Evolutionary conservation across 2,113 vertebrate genomes (phyloP), one percentile per base, ranked within the genome.

Genomic region (Macquaria australasica): DNA sequence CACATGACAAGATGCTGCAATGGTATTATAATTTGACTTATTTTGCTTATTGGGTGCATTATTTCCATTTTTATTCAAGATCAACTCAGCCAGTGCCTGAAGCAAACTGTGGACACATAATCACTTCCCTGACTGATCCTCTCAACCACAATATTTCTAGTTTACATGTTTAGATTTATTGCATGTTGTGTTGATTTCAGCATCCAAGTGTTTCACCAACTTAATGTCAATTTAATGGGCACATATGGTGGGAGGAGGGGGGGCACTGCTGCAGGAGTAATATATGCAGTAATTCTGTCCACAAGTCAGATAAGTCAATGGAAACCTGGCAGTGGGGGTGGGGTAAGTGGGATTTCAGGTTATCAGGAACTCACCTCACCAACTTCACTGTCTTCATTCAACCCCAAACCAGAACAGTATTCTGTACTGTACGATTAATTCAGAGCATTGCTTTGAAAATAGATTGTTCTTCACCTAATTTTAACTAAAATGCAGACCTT

Each of bases 191-290:
- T 72, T 79, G 70, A 85, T 86, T 89, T 88, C 70, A 72, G 66
- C 39, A 71, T 59, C 64, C 55, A 25, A 37, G 73, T 70, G 83
- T 84, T 90, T 89, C 37, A 75, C 76, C 73, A 79, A 84, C 71
- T 74, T 93, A 90, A 93, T 87, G 89, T 69, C 64, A 81, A 80
- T 86, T 86, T 88, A 90, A 88, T 72, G 53, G 71, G 48, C 55
- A 55, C 64, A 16, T 79, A 72, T 70, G 64, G 73, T 20, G 31
- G 56, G 88, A 79, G 85, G 45, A 4, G n/a, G n/a, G n/a, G n/a
- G n/a, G 14, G 73, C 62, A 55, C 74, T 89, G 81, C 82, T 87
- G 91, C 81, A 86, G 79, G 63, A 71, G 45, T 68, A 87, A 89
- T 79, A 75, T 64, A 81, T 82, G 87, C 89, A 88, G 82, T 67